Evolutionary conservation across 2,888 invertebrate species (phyloP).

Genomic region (Villa cingulata): DNA sequence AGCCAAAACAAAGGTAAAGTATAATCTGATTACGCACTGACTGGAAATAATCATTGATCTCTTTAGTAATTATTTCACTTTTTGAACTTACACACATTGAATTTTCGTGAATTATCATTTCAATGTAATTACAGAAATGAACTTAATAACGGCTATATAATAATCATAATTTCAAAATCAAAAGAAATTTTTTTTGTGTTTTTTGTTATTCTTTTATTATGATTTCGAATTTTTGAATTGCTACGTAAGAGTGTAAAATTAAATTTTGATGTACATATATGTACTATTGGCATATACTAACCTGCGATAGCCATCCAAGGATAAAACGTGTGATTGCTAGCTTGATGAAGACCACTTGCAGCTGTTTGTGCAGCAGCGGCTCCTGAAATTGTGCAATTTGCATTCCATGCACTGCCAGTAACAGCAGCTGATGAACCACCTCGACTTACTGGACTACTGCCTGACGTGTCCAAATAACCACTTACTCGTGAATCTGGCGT

Average conservation of each 20-base stretch:
- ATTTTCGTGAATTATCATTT: neutral
- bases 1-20: too few species aligned
- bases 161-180: too few species aligned
- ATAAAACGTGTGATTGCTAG: constrained; percentile 87
- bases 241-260: too few species aligned
- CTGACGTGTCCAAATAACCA: constrained; percentile 66
- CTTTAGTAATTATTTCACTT: neutral
- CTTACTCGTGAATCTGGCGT: constrained; percentile 75
- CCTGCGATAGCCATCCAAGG: constrained; percentile 99
- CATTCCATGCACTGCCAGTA: constrained; percentile 64
- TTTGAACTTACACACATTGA: neutral
- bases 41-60: neutral
- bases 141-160: too few species aligned
- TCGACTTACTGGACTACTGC: constrained; percentile 58
- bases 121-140: too few species aligned
- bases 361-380: constrained; percentile 65
- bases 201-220: too few species aligned
- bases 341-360: constrained; percentile 78
- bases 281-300: too few species aligned
- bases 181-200: too few species aligned
- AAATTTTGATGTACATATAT: neutral
- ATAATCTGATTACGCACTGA: neutral
- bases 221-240: too few species aligned
- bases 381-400: constrained; percentile 69
- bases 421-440: constrained; percentile 45